Percentiles rank a stretch among this genome's conserved stretches.
Evolutionary conservation across 1,140 invertebrate genomes (phyloP).

Genomic region (Ridgeia piscesae): DNA sequence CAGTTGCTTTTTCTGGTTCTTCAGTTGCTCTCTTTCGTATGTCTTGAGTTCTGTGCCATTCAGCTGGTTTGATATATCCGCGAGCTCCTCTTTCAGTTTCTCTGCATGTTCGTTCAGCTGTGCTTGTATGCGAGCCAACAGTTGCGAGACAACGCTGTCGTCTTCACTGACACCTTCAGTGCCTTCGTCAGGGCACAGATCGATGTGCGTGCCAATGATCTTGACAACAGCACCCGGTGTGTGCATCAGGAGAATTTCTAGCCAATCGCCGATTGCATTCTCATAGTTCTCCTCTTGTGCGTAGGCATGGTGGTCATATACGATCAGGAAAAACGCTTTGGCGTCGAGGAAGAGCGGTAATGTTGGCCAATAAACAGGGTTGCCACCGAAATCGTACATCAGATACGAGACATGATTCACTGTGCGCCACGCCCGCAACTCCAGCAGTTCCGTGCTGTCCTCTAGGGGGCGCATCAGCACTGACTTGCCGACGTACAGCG

Average conservation of each 20-base stretch:
- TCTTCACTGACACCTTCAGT: background rate
- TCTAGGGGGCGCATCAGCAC: background rate
- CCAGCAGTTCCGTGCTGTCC: conserved; percentile 37
- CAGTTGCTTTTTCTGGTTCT: conserved; percentile 15
- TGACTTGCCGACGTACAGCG: conserved; percentile 19
- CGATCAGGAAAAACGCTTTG: conserved; percentile 48
- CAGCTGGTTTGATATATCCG: background rate
- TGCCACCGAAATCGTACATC: conserved; percentile 47
- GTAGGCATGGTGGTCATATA: conserved; percentile 49
- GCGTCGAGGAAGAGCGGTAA: conserved; percentile 50
- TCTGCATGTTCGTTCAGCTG: conserved; percentile 2
- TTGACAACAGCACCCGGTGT: conserved; percentile 50
- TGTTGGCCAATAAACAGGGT: conserved; percentile 43
- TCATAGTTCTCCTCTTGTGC: conserved; percentile 38
- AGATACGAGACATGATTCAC: conserved; percentile 53
- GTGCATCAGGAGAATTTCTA: conserved; percentile 45
- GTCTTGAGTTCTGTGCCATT: background rate
- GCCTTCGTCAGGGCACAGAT: conserved; percentile 28
- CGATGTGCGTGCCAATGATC: conserved; percentile 49
- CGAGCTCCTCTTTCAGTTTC: background rate
- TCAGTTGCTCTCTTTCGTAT: conserved; percentile 13
- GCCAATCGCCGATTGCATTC: conserved; percentile 48
- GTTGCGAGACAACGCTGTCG: background rate
- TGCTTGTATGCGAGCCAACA: background rate
- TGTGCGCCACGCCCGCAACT: conserved; percentile 47